A percentile compares a stretch with the other conserved stretches of the same genome.
These are phyloP conservation scores for Probosciger aterrimus DNA, from an alignment of 2,113 vertebrate genomes.

Conservation along the genomic window DNA sequence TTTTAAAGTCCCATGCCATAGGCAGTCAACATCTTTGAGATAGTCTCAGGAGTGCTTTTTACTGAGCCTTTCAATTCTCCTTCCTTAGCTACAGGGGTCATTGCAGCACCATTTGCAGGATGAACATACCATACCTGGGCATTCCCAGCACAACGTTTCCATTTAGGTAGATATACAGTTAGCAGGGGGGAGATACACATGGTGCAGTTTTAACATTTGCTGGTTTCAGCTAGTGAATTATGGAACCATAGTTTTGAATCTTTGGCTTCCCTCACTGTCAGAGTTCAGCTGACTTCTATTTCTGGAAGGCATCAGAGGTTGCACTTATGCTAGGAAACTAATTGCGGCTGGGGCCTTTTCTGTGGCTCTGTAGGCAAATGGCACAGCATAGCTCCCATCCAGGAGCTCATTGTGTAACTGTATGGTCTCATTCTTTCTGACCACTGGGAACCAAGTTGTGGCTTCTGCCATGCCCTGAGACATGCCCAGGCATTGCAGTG, in stretches of 20 bases:
- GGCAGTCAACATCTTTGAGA: background rate
- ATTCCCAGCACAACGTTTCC: background rate
- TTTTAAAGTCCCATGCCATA: background rate
- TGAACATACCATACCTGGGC: background rate
- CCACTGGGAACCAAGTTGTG: rapidly evolving
- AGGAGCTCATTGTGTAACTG: rapidly evolving
- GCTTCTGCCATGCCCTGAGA: background rate
- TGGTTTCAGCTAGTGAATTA: background rate
- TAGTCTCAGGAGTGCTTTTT: background rate
- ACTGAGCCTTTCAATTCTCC: background rate
- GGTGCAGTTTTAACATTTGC: background rate
- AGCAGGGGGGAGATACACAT: background rate
- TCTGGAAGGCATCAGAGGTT: background rate
- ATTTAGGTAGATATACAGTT: background rate
- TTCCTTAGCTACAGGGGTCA: background rate
- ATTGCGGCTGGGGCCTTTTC: background rate
- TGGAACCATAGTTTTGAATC: background rate
- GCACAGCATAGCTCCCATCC: background rate
- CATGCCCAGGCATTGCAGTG: background rate
- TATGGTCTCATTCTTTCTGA: background rate
- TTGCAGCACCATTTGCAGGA: background rate
- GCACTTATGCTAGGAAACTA: background rate
- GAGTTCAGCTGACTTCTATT: background rate
- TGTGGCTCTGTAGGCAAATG: background rate
- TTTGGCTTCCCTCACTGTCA: background rate